Evolutionary conservation across 2,113 vertebrate genomes (phyloP), one percentile per base, ranked within the genome.

Genomic region (Thunnus thynnus): DNA sequence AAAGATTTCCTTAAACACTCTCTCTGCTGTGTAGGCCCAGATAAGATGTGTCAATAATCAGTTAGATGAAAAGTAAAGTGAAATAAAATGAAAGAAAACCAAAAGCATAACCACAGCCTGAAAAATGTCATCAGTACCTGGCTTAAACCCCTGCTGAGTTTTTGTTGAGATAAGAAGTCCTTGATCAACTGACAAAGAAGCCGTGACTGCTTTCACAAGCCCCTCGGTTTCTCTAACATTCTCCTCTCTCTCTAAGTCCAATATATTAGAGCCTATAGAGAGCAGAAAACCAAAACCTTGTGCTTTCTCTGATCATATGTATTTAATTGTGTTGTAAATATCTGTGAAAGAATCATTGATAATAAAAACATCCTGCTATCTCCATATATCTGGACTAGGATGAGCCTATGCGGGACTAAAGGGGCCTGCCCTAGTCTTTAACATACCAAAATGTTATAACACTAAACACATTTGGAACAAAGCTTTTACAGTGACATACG

Each of bases 121-220:
- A 47, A 72, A 58, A 77, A 20, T 16, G 50, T 55, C 48, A 7
- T 44, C 13, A 1, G 81, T 50, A 72, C 47, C 27, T 50, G 18
- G 56, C 18, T 70, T 50, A 64, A 78, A 51, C 50, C 27, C 52
- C 64, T 54, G 17, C 36, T 14, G 22, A 58, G 65, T 5, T 55
- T 69, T 74, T 12, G 8, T n/a, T 73, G 9, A 68, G 66, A 83
- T 68, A 74, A 72, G 71, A 71, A 25, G 75, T 57, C 51, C 48
- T 83, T 83, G 25, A 85, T 60, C 55, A 72, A 63, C 54, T 48
- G 54, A 83, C 18, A 3, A 62, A 60, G 50, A 57, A 67, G 22
- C 32, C 17, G 50, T 65, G 30, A 62, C 61, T 79, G n/a, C 61
- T 22, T 82, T 77, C 32, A 66, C 18, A 72, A 69, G 56, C 47